Conservation (phyloP, 2,888 invertebrate genomes). For the Syritta pipiens region DNA sequence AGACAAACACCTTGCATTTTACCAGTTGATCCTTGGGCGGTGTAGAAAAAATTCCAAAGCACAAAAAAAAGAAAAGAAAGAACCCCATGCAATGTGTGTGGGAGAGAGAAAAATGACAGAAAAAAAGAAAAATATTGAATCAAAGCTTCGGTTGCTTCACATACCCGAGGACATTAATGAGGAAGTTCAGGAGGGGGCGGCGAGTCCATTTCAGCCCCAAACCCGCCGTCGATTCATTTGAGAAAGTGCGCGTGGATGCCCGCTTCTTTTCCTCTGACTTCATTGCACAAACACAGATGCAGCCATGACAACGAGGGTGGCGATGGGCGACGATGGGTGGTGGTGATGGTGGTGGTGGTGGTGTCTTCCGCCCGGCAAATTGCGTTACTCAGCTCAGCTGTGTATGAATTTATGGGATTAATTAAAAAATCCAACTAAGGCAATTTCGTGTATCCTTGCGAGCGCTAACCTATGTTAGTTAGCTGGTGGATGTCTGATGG, state of each 20-base stretch:
- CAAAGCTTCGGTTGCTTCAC: slow-evolving; percentile 21
- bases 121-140: slow-evolving; percentile 8
- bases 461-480: slow-evolving; percentile 41
- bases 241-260: slow-evolving; percentile 38
- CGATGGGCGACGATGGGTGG: no score
- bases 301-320: neutral
- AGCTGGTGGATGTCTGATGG: neutral
- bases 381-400: slow-evolving; percentile 70
- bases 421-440: slow-evolving; percentile 68
- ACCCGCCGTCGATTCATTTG: slow-evolving; percentile 39
- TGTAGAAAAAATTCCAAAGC: neutral
- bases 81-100: no score
- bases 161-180: slow-evolving; percentile 38
- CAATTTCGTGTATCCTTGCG: slow-evolving; percentile 48
- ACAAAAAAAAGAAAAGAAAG: neutral
- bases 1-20: slow-evolving; percentile 53
- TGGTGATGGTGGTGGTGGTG: neutral
- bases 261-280: neutral
- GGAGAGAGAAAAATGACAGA: neutral
- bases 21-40: slow-evolving; percentile 47
- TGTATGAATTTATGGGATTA: slow-evolving; percentile 70
- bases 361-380: slow-evolving; percentile 32
- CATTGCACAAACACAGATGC: slow-evolving; percentile 15
- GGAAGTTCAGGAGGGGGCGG: slow-evolving; percentile 14
- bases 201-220: slow-evolving; percentile 23